Evolutionary conservation across 2,113 vertebrate genomes (phyloP), one percentile per base, ranked within the genome.

Genomic region (Mionectes macconnelli): DNA sequence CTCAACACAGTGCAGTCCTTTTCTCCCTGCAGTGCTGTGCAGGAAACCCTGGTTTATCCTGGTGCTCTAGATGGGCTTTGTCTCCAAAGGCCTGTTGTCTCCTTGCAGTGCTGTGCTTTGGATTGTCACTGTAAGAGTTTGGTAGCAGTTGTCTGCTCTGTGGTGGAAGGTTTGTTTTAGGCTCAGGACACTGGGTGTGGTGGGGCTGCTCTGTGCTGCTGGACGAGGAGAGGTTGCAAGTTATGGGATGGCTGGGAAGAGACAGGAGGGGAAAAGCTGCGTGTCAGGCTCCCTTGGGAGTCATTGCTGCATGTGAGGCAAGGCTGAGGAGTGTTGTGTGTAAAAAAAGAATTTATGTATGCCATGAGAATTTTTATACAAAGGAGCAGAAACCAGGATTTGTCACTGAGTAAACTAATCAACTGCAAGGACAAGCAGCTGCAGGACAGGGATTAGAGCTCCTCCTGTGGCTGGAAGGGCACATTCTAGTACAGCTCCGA

Each of bases 231-330:
- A 67, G 50, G 23, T 4, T 75, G 60, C 14, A 35, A 40, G 42
- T 49, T 62, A 19, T 0, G 12, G 68, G 50, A 4, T 74, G 73
- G 31, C 63, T 56, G 52, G 50, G 28, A 62, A 49, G 67, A 72
- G 52, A 68, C 40, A 69, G 40, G 45, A 78, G 4, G 23, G 57
- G n/a, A 72, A 57, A 49, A 77, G 19, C 60, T 88, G 31, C 33
- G 16, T 8, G 4, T 62, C 64, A 13, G 47, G 47, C 37, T 86
- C 37, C 0, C 0, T 0, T 44, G 44, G 59, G 79, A 79, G 23
- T 70, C 44, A 12, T 0, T 0, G 5, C 56, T 69, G 50, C 13
- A 4, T 23, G 12, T 52, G 39, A 74, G 22, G 39, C 55, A 81
- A 72, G 77, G 50, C 57, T 67, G 59, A 20, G 33, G 42, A 28